Base-by-base conservation (phyloP, 2,797 vertebrate species). In the Ceyx erithaca region DNA sequence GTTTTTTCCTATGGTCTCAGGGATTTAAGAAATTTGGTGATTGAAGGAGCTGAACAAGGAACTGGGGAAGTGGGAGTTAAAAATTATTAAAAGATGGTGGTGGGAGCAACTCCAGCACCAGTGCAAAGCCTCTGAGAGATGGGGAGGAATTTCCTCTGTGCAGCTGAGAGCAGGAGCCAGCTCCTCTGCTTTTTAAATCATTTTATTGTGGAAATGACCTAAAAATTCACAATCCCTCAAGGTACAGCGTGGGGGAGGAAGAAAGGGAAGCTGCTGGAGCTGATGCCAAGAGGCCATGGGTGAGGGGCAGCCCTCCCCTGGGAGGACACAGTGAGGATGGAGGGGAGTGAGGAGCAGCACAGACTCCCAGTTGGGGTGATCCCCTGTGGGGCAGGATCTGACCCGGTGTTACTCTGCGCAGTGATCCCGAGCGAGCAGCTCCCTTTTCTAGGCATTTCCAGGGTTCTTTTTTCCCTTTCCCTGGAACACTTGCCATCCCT, bases 111-210 rank as follows among this genome's bases (percentile, higher is more conserved):
- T 84, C 91, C 81, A 63, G 68, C 0, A 0, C 6, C 2, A 48
- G 54, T 77, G 70, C 63, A 87, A 93, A 92, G 59, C 85, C 87
- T 90, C 67, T 9, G 83, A 72, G 95, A 58, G 75, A 45, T 10
- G 23, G 66, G 12, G 43, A 91, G 93, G 94, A 89, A 94, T 90
- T 94, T 92, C 91, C 90, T 85, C 9, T 85, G 73, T 90, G 93
- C 69, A 91, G 73, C 4, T 1, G 5, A 52, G 83, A 90, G 73
- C 77, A 28, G 72, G 73, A 88, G 83, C 57, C 69, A 87, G 77
- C 59, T 59, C 40, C 80, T 87, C 90, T 92, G 90, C 78, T 89
- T 90, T 86, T 79, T 23, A 69, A 69, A 93, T 92, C 78, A 88
- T 58, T 80, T 78, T 51, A 6, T 5, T 6, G 80, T 90, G 94